Evolutionary conservation across 2,113 vertebrate genomes (phyloP).

Genomic region (Alouatta palliata): DNA sequence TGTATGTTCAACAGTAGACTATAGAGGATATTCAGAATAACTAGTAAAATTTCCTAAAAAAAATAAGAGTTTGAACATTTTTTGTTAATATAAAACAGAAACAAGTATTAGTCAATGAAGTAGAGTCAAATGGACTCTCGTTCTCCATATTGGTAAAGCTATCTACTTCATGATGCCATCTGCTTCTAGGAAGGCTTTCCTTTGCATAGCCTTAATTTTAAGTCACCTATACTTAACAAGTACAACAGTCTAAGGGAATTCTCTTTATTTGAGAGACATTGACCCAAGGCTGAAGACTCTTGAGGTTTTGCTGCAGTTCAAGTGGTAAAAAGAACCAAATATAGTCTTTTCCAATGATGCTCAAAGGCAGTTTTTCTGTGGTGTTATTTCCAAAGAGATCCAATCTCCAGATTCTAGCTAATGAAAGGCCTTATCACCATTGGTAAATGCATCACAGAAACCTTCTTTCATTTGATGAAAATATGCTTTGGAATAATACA

Average conservation of each 20-base stretch:
- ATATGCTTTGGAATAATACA: neutral
- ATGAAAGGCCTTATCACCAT: neutral
- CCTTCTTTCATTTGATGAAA: neutral
- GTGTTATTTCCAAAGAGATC: neutral
- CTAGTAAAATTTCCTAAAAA: neutral
- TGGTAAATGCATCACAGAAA: neutral
- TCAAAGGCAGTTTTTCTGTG: too few species aligned
- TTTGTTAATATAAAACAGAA: neutral
- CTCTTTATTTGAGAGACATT: too few species aligned
- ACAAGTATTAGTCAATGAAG: neutral
- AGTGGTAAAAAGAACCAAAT: too few species aligned
- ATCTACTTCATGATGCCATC: neutral
- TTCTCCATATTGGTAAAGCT: neutral
- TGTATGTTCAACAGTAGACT: neutral
- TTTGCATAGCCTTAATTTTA: neutral
- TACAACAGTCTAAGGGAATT: too few species aligned
- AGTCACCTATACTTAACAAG: neutral
- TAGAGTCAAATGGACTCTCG: neutral
- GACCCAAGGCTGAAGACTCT: too few species aligned
- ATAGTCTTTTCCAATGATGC: too few species aligned
- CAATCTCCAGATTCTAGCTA: neutral
- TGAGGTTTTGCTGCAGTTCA: too few species aligned
- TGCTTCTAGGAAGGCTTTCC: neutral
- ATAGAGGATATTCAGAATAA: neutral
- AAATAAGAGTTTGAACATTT: neutral